A percentile compares a stretch with the other conserved stretches of the same genome.
These are phyloP conservation scores for Carlito syrichta DNA, from an alignment of 2,113 vertebrate genomes.

Conservation along the genomic window DNA sequence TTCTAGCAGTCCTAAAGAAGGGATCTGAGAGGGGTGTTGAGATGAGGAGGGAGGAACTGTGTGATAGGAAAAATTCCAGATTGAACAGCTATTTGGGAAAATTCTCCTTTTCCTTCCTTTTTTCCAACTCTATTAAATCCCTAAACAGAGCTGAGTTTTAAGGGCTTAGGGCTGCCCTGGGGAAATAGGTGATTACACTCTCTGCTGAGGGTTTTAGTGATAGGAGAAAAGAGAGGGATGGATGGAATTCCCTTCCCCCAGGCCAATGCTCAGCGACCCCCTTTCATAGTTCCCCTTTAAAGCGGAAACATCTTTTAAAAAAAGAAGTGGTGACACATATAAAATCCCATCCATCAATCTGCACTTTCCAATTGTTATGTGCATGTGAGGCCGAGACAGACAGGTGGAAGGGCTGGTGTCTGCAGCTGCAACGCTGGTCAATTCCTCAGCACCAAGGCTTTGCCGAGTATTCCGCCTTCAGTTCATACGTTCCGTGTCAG, in stretches of 20 bases:
- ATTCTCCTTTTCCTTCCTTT: not conserved
- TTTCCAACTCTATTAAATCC: conserved; percentile 52
- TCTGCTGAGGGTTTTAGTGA: conserved; percentile 63
- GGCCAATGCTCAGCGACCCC: conserved; percentile 40
- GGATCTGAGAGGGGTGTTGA: not conserved
- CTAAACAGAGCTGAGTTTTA: conserved; percentile 50
- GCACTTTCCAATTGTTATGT: conserved; percentile 20
- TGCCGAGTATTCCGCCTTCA: not conserved
- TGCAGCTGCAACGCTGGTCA: not conserved
- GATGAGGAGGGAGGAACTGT: not conserved
- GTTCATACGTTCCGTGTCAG: not conserved
- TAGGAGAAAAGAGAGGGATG: not conserved
- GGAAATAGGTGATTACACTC: conserved; percentile 62
- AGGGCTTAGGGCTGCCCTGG: conserved; percentile 57
- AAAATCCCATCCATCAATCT: conserved; percentile 41
- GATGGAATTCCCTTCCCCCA: conserved; percentile 52
- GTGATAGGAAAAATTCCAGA: not conserved
- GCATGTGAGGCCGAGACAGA: not conserved
- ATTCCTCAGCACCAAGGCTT: not conserved
- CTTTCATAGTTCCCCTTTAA: conserved; percentile 46
- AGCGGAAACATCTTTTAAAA: conserved; percentile 43
- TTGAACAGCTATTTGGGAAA: not conserved
- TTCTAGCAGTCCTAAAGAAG: not conserved
- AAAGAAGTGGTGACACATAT: conserved; percentile 46
- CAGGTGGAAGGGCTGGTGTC: not conserved